Evolutionary conservation across 2,113 vertebrate species (phyloP).

Genomic region (Pelmatolapia mariae): DNA sequence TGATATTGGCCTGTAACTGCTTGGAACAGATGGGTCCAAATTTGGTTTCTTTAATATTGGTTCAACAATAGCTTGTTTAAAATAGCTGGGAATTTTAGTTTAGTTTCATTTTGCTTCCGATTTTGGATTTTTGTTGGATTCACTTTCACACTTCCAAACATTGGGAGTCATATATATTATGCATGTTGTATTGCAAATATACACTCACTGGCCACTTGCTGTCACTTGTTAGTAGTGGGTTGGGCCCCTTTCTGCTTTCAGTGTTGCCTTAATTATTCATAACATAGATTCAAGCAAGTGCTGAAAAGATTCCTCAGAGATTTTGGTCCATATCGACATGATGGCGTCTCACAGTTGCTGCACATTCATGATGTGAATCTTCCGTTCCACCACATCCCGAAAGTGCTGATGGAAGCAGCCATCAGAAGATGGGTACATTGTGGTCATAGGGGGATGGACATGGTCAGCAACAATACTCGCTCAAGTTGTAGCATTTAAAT

Average conservation of each 20-base stretch:
- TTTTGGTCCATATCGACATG: neutral
- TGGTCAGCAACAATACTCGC: neutral
- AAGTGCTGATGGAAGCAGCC: neutral
- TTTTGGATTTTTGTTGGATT: neutral
- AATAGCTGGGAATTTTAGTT: accelerated
- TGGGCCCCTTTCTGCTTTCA: neutral
- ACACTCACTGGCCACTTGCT: neutral
- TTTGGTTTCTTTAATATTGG: neutral
- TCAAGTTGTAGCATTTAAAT: neutral
- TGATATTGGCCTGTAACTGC: accelerated
- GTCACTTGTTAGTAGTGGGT: neutral
- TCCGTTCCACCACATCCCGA: neutral
- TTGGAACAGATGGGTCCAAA: neutral
- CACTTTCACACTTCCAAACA: neutral
- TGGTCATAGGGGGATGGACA: neutral
- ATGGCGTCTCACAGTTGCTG: neutral
- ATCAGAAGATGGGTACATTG: neutral
- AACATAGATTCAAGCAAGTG: neutral
- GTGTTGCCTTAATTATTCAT: neutral
- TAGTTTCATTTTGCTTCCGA: neutral
- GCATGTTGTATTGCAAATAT: neutral
- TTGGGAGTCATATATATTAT: neutral
- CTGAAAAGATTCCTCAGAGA: neutral
- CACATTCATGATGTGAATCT: neutral
- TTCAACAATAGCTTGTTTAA: neutral